Evolutionary conservation across 2,113 vertebrate species (phyloP).

Genomic region (Ovis canadensis): DNA sequence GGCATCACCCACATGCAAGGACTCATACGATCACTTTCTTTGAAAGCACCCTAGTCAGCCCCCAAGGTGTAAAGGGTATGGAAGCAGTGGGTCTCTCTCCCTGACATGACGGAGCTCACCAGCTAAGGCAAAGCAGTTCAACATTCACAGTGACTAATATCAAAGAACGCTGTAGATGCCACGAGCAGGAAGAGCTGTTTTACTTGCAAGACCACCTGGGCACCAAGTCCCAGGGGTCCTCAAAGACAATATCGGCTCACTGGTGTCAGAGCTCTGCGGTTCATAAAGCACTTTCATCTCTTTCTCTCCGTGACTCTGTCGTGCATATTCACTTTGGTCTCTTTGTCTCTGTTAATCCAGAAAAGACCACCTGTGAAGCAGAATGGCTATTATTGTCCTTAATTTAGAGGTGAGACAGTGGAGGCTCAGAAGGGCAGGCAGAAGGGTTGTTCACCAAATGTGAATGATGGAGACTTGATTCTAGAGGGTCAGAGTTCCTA

Average conservation of each 20-base stretch:
- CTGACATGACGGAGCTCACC: neutral
- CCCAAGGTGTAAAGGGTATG: neutral
- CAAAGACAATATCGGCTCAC: fast-evolving
- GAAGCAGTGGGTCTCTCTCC: neutral
- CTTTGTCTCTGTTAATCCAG: neutral
- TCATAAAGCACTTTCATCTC: fast-evolving
- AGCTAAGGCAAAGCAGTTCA: neutral
- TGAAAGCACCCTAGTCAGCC: neutral
- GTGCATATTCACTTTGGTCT: fast-evolving
- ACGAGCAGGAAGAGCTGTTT: neutral
- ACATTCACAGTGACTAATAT: fast-evolving
- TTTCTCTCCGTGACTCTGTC: too few relatives aligned
- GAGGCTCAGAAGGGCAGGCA: neutral
- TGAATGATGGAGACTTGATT: neutral
- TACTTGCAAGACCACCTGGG: neutral
- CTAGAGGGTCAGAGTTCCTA: neutral
- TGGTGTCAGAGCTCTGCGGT: too few relatives aligned
- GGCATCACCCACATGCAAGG: neutral
- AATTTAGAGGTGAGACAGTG: neutral
- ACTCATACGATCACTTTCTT: fast-evolving
- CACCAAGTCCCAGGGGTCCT: neutral
- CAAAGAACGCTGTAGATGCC: neutral
- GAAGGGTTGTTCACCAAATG: neutral
- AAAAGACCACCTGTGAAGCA: neutral
- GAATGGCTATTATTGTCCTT: neutral